phyloP scores from a whole-genome alignment of 2,888 invertebrate species.

The Rotaria magnacalcarata region DNA sequence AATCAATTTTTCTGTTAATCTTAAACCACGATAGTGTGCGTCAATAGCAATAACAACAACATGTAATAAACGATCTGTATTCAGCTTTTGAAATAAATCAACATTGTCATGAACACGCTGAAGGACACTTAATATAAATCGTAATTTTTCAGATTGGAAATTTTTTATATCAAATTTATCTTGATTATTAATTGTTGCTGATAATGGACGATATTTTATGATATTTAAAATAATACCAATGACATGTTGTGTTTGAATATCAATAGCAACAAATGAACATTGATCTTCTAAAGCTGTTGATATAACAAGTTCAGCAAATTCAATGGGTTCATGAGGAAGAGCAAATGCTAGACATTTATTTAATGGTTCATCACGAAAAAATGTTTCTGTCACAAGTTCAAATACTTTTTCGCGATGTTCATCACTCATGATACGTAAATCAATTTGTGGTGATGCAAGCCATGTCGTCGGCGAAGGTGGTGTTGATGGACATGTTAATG shows the following conservation, averaged over 20 bases:
- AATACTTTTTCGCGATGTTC: conserved; percentile 23
- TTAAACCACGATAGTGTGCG: conserved; percentile 25
- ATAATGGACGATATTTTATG: neutral
- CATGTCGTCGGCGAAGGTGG: neutral
- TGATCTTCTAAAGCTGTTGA: neutral
- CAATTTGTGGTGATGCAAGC: neutral
- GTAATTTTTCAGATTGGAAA: conserved; percentile 24
- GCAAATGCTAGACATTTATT: conserved; percentile 21
- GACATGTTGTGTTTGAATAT: neutral
- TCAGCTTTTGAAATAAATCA: neutral
- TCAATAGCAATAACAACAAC: conserved; percentile 23
- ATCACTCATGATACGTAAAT: neutral
- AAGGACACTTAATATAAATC: conserved; percentile 16
- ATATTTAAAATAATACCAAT: conserved; percentile 5
- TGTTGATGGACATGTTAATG: conserved; percentile 14
- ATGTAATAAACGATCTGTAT: conserved; percentile 9
- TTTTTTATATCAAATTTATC: neutral
- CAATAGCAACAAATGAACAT: conserved; percentile 35
- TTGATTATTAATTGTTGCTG: neutral
- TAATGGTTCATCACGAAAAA: conserved; percentile 38
- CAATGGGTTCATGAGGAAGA: neutral
- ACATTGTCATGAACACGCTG: neutral
- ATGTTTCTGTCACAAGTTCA: neutral
- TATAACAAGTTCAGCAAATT: conserved; percentile 1
- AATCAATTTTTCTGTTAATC: conserved; percentile 28